Evolutionary conservation across 2,797 vertebrate species (phyloP).

Genomic region (Esox lucius): DNA sequence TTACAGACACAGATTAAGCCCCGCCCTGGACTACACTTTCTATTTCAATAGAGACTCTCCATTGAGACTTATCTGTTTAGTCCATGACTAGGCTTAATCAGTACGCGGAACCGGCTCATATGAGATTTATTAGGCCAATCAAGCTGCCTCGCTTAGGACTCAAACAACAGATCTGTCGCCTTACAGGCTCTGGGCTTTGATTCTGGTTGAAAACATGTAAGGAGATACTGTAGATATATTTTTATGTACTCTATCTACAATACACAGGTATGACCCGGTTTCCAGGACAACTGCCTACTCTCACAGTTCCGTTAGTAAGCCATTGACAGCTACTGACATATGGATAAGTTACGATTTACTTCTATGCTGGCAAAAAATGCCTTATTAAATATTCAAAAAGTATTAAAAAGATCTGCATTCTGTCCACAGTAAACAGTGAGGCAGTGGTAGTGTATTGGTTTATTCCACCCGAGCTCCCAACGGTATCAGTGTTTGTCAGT

Average conservation of each 20-base stretch:
- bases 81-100: too few relatives aligned
- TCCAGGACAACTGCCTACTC: neutral
- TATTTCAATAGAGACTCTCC: too few relatives aligned
- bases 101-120: too few relatives aligned
- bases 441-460: neutral
- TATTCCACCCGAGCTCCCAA: neutral
- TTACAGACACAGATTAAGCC: too few relatives aligned
- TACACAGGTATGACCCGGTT: neutral
- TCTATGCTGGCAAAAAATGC: neutral
- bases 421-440: neutral
- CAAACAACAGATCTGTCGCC: too few relatives aligned
- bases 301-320: neutral
- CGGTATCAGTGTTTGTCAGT: slow-evolving; percentile 9
- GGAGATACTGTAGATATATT: neutral
- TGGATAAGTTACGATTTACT: neutral
- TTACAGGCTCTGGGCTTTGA: too few relatives aligned
- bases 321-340: neutral
- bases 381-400: too few relatives aligned
- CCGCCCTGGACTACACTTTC: too few relatives aligned
- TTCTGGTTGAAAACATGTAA: neutral
- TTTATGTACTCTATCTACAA: neutral
- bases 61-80: too few relatives aligned
- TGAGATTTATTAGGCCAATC: neutral
- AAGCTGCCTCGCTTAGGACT: too few relatives aligned
- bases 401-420: neutral